Percentiles rank a stretch among this genome's conserved stretches.
Conservation (phyloP, 2,797 vertebrate genomes). For the Sylvilagus floridanus region DNA sequence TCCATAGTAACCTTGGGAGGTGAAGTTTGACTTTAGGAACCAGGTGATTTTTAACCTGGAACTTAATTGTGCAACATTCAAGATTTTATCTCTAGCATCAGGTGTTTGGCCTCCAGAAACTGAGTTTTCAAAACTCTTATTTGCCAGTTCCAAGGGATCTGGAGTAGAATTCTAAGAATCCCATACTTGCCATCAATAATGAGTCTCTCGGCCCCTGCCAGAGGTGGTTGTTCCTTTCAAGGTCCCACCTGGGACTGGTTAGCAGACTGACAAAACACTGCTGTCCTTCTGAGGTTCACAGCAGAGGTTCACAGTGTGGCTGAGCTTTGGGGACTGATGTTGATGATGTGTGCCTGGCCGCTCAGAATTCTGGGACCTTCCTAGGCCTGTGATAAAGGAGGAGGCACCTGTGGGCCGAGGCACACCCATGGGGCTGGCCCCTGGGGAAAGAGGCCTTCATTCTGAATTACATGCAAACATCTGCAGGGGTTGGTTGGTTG, state of each 20-base stretch:
- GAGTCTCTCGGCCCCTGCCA: slow-evolving; percentile 48
- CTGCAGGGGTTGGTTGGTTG: neutral
- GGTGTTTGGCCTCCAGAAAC: slow-evolving; percentile 39
- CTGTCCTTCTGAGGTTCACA: neutral
- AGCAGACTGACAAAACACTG: slow-evolving; percentile 45
- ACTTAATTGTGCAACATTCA: slow-evolving; percentile 45
- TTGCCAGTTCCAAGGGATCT: slow-evolving; percentile 42
- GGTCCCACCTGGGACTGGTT: neutral
- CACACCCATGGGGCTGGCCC: neutral
- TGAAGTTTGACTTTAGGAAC: slow-evolving; percentile 16
- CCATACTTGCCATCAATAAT: slow-evolving; percentile 46
- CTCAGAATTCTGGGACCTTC: neutral
- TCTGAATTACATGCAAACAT: neutral
- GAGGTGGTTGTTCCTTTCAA: slow-evolving; percentile 38
- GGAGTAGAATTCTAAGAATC: slow-evolving; percentile 66
- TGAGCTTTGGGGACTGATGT: neutral
- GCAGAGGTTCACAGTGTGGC: neutral
- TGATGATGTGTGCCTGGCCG: neutral
- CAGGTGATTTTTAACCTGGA: slow-evolving; percentile 63
- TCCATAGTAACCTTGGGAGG: slow-evolving; percentile 56
- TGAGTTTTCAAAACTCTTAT: slow-evolving; percentile 3
- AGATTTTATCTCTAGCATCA: slow-evolving; percentile 26
- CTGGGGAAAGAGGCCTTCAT: neutral
- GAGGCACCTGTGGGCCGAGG: neutral
- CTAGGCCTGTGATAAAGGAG: neutral